phyloP scores from a whole-genome alignment of 2,797 vertebrate species.

The Chrosomus eos region DNA sequence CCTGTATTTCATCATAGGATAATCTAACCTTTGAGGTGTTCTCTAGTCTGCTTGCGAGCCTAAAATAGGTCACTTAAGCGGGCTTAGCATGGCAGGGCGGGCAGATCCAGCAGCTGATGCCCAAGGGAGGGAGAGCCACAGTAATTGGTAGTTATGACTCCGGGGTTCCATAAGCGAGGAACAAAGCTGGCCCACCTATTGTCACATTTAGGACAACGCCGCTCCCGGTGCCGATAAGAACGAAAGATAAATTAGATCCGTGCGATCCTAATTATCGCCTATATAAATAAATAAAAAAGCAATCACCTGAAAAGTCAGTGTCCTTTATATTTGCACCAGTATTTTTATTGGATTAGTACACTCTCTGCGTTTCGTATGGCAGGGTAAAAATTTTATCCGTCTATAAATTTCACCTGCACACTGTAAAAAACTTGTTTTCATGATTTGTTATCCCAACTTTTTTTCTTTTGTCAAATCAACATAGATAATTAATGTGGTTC shows the following conservation, averaged over 20 bases:
- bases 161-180: slow-evolving; percentile 62
- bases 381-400: slow-evolving; percentile 79
- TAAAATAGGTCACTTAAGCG: slow-evolving; percentile 79
- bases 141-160: slow-evolving; percentile 79
- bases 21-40: slow-evolving; percentile 81
- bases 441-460: too few relatives aligned
- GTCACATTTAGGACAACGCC: slow-evolving; percentile 73
- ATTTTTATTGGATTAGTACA: slow-evolving; percentile 68
- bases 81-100: slow-evolving; percentile 69
- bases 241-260: slow-evolving; percentile 68
- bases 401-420: slow-evolving; percentile 81
- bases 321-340: slow-evolving; percentile 60
- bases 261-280: slow-evolving; percentile 74
- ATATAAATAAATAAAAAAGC: slow-evolving; percentile 49
- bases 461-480: too few relatives aligned
- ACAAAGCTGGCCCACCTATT: slow-evolving; percentile 72
- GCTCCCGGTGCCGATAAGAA: slow-evolving; percentile 41
- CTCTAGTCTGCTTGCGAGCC: slow-evolving; percentile 68
- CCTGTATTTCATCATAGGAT: slow-evolving; percentile 76
- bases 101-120: slow-evolving; percentile 56
- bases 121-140: slow-evolving; percentile 65
- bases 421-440: too few relatives aligned
- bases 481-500: too few relatives aligned
- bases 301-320: slow-evolving; percentile 68
- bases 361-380: slow-evolving; percentile 77